Base-by-base conservation (phyloP, 92 coral and sea anemone genomes). In the Parazoanthus darwini region DNA sequence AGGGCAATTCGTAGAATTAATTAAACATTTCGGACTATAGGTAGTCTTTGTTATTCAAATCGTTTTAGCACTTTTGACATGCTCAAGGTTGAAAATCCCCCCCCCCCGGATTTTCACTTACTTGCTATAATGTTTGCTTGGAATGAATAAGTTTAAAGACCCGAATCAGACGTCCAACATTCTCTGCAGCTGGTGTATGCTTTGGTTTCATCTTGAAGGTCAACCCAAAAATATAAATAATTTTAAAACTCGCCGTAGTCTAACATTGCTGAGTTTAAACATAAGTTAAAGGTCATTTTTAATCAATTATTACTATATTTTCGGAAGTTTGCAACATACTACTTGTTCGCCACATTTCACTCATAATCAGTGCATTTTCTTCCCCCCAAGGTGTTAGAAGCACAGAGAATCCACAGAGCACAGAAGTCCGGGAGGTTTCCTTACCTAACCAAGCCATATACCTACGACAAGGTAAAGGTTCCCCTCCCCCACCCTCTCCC, bases 371-470 rank as follows among this genome's bases (percentile, higher is more conserved):
- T 79, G 16, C 26, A 39, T 9, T 56, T n/a, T 79, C 59, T 13
- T 46, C n/a, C 36, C 36, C 77, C 89, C 7, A 37, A 97, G 99
- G 99, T 97, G 37, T 86, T 97, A 46, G 99, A 97, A 86, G 99
- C 99, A 65, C 99, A 97, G 75, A 90, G 97, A 80, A 93, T 95
- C 86, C 98, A 95, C 86, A 90, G 99, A 80, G 99, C 99, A 9
- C 99, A 97, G 78, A 97, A 95, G 82, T 95, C 98, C 22, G 99
- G 99, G 10, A 91, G 98, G 71, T 91, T 95, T 88, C 99, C 98
- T 37, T 97, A 88, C 36, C 90, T 97, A 58, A 90, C 96, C 46
- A 97, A 95, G 74, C 99, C 96, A 15, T 97, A 97, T 85, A 97
- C 99, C 5, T 97, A 97, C 79, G 98, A 97, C 90, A 97, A 97